These are phyloP conservation scores for Pherbina coryleti DNA, from an alignment of 2,888 invertebrate genomes.

Conservation along the genomic window DNA sequence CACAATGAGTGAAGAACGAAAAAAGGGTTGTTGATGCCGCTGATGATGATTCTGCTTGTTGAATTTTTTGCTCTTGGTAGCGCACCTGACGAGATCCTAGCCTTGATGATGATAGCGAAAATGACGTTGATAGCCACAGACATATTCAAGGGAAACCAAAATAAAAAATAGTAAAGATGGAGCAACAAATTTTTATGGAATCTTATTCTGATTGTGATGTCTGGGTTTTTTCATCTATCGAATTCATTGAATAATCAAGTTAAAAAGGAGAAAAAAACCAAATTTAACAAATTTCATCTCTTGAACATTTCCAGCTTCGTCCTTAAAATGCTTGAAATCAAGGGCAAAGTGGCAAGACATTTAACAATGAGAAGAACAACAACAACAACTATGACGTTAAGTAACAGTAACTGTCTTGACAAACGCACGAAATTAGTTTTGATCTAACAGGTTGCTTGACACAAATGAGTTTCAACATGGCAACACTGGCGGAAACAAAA, in stretches of 20 bases:
- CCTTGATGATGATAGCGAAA: not conserved
- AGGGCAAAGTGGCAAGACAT: not conserved
- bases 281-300: too few species aligned
- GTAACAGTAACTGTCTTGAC: not conserved
- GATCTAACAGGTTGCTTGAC: slow-evolving; percentile 49
- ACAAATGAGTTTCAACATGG: slow-evolving; percentile 44
- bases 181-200: too few species aligned
- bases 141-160: too few species aligned
- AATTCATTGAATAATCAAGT: too few species aligned
- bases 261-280: too few species aligned
- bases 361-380: not conserved
- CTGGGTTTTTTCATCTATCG: too few species aligned
- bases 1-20: not conserved
- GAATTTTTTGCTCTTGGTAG: not conserved
- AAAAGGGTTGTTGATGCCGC: slow-evolving; percentile 1
- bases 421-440: not conserved
- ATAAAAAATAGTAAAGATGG: too few species aligned
- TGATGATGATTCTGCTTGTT: too few species aligned
- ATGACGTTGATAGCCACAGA: slow-evolving; percentile 9
- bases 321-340: not conserved
- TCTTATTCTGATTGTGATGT: too few species aligned
- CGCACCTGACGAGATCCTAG: not conserved
- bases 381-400: not conserved
- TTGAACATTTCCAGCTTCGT: too few species aligned
- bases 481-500: slow-evolving; percentile 27